phyloP scores from a whole-genome alignment of 2,797 vertebrate genomes.

The Eospalax fontanierii region DNA sequence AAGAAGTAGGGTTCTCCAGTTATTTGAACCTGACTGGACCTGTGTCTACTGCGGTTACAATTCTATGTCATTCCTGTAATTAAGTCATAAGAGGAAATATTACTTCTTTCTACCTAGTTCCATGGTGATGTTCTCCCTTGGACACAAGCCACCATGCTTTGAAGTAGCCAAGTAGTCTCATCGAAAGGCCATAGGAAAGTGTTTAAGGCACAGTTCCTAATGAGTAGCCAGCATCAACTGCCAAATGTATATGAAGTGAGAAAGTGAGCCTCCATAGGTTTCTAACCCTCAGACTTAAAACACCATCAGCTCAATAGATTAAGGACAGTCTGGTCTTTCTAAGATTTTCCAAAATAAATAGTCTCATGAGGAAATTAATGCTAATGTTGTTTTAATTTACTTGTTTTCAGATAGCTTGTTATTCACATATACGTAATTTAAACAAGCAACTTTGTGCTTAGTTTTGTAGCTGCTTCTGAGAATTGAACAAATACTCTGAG shows the following conservation, averaged over 20 bases:
- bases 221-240: background rate
- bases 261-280: background rate
- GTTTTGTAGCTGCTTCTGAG: background rate
- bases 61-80: background rate
- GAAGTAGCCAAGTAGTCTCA: background rate
- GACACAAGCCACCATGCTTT: background rate
- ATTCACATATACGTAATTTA: conserved; percentile 8
- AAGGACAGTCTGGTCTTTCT: background rate
- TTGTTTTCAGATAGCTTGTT: background rate
- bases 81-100: conserved; percentile 7
- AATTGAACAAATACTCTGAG: conserved; percentile 41
- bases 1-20: background rate
- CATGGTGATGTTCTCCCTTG: conserved; percentile 31
- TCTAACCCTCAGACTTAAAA: background rate
- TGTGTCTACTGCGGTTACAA: background rate
- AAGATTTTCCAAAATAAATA: conserved; percentile 22
- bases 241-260: background rate
- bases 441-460: conserved; percentile 17
- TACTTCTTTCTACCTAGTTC: background rate
- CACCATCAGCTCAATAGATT: background rate
- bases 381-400: background rate
- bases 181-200: background rate
- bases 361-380: conserved; percentile 3
- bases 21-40: background rate
- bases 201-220: background rate